phyloP scores from a whole-genome alignment of 2,797 vertebrate genomes.

The Phrynocephalus forsythii region DNA sequence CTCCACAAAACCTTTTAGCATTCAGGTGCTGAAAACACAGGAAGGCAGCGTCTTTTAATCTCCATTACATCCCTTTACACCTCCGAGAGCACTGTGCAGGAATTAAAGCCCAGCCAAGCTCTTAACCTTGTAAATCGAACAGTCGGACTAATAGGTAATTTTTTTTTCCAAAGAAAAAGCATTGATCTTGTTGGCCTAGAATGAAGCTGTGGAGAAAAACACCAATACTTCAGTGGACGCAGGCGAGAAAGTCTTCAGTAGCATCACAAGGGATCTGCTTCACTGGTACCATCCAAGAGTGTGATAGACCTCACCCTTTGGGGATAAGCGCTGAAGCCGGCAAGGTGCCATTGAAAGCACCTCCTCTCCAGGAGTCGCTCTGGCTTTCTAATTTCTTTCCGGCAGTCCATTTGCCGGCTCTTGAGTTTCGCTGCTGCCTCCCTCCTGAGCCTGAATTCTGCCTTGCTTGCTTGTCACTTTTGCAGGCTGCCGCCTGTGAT shows the following conservation, averaged over 20 bases:
- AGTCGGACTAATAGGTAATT: too few species aligned
- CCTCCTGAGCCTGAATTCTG: background rate
- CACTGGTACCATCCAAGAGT: slow-evolving; percentile 79
- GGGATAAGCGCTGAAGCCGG: too few species aligned
- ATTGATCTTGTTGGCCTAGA: slow-evolving; percentile 43
- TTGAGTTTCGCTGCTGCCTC: background rate
- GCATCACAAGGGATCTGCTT: slow-evolving; percentile 82
- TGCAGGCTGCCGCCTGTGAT: slow-evolving; percentile 86
- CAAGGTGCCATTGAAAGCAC: too few species aligned
- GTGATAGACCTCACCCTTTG: too few species aligned
- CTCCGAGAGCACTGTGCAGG: background rate
- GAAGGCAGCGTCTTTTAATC: too few species aligned
- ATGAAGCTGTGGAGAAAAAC: background rate
- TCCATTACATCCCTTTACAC: too few species aligned
- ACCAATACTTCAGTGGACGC: fast-evolving
- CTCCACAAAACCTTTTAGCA: too few species aligned
- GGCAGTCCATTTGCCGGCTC: too few species aligned
- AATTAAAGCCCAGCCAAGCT: background rate
- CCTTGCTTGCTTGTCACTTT: slow-evolving; percentile 22
- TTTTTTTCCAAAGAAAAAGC: background rate
- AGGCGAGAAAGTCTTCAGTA: slow-evolving; percentile 79
- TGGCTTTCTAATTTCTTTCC: too few species aligned
- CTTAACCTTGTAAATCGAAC: background rate
- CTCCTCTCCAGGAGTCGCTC: too few species aligned
- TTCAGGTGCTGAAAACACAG: too few species aligned